Conservation (phyloP, 2,113 vertebrate genomes). For the Dipodomys ordii region DNA sequence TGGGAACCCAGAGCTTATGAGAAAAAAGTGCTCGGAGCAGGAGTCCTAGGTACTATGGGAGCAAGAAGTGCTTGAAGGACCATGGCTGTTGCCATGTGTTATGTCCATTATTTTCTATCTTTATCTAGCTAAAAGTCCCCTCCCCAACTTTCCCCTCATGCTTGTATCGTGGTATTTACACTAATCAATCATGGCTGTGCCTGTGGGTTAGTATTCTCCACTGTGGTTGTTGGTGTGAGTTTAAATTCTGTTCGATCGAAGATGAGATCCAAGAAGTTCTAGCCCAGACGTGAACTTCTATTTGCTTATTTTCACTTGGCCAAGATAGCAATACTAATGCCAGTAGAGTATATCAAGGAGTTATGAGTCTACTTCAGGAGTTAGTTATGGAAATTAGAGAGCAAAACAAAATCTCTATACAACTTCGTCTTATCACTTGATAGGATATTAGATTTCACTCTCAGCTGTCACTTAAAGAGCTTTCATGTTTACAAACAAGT, state of each 20-base stretch:
- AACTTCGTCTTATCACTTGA: not conserved
- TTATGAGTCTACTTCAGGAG: not conserved
- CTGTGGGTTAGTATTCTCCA: not conserved
- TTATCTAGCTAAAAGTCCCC: too few relatives aligned
- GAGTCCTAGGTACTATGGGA: too few relatives aligned
- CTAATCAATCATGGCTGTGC: not conserved
- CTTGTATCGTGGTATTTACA: not conserved
- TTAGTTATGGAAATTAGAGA: not conserved
- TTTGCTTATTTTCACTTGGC: not conserved
- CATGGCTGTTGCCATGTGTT: too few relatives aligned
- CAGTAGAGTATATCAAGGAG: too few relatives aligned
- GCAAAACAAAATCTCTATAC: not conserved
- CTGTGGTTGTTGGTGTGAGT: not conserved
- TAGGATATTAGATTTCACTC: not conserved
- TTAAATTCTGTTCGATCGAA: not conserved
- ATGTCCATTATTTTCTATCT: too few relatives aligned
- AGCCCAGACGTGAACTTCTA: not conserved
- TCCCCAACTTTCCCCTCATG: too few relatives aligned
- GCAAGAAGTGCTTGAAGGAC: too few relatives aligned
- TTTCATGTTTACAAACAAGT: not conserved
- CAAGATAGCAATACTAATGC: not conserved
- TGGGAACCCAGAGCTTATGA: too few relatives aligned
- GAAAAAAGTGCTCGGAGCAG: too few relatives aligned
- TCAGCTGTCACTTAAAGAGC: not conserved
- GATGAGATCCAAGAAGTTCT: not conserved